phyloP scores from a whole-genome alignment of 2,797 vertebrate species.

The Catamblyrhynchus diadema region DNA sequence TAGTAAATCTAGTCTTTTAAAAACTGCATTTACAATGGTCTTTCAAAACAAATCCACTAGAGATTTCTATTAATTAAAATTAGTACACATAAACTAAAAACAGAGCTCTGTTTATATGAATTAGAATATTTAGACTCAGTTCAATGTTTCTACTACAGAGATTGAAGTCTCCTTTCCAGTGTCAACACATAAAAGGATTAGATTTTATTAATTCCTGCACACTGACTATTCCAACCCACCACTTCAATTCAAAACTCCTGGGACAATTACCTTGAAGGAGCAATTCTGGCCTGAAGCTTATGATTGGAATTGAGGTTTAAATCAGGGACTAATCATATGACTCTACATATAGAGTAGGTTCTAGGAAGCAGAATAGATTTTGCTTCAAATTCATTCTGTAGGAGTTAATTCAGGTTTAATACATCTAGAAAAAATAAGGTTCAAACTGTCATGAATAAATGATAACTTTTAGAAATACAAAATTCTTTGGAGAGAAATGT shows the following conservation, averaged over 20 bases:
- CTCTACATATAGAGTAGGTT: fast-evolving
- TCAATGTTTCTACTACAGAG: background rate
- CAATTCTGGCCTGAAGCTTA: background rate
- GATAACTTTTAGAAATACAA: background rate
- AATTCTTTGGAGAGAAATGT: background rate
- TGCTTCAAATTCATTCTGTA: background rate
- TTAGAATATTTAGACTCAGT: background rate
- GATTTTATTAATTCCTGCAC: background rate
- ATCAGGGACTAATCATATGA: background rate
- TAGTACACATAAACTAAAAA: background rate
- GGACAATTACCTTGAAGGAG: background rate
- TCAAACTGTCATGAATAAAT: background rate
- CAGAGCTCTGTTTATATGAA: background rate
- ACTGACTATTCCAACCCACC: background rate
- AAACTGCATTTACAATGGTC: background rate
- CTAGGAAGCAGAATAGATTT: background rate
- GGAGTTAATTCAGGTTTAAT: background rate
- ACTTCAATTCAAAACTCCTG: background rate
- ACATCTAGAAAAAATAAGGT: background rate
- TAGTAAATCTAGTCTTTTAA: background rate
- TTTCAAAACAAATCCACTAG: background rate
- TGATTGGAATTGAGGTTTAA: background rate
- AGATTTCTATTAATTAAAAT: background rate
- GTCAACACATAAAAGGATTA: background rate
- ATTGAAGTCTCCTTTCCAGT: background rate